phyloP scores from a whole-genome alignment of 2,797 vertebrate genomes.

The Thripadectes ignobilis region DNA sequence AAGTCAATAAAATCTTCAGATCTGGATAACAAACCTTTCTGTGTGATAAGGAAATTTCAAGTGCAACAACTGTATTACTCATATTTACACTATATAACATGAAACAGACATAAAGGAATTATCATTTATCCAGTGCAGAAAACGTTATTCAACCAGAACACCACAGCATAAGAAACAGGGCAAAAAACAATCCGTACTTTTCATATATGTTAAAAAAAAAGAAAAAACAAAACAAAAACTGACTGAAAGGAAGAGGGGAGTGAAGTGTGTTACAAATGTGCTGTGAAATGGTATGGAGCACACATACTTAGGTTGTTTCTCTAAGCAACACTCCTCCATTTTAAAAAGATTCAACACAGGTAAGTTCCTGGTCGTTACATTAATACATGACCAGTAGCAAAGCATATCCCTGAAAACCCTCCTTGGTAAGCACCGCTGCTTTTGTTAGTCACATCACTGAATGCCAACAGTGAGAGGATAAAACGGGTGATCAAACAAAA shows the following conservation, averaged over 20 bases:
- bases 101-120: slow-evolving; percentile 35
- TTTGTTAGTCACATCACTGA: not conserved
- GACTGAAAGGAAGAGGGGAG: slow-evolving; percentile 30
- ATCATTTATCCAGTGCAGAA: slow-evolving; percentile 7
- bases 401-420: not conserved
- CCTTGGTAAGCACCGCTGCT: not conserved
- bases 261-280: slow-evolving; percentile 12
- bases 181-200: not conserved
- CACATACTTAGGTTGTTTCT: not conserved
- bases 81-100: slow-evolving; percentile 50
- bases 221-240: not conserved
- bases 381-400: not conserved
- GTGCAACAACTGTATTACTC: slow-evolving; percentile 32
- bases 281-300: slow-evolving; percentile 37
- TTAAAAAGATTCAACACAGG: not conserved
- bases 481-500: not conserved
- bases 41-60: slow-evolving; percentile 31
- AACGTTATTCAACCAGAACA: slow-evolving; percentile 41
- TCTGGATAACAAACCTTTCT: slow-evolving; percentile 30
- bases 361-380: not conserved
- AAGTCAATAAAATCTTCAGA: not conserved
- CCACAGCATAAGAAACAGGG: slow-evolving; percentile 5
- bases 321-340: not conserved
- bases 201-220: not conserved
- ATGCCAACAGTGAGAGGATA: not conserved